Percentiles rank a stretch among this genome's conserved stretches.
Conservation (phyloP, 2,113 vertebrate genomes). For the Capreolus pygargus region DNA sequence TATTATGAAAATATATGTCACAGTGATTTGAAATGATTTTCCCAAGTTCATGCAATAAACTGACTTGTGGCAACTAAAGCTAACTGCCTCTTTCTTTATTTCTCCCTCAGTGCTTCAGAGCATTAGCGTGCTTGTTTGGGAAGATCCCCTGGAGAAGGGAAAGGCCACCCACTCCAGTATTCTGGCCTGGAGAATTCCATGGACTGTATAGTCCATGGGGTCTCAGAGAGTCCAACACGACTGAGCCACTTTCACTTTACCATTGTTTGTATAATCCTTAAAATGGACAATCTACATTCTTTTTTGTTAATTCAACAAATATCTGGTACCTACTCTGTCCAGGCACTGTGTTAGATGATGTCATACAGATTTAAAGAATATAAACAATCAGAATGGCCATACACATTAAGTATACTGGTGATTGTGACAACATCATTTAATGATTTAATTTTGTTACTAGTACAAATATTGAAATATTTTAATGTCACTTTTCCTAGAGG, state of each 20-base stretch:
- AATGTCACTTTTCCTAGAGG: not conserved
- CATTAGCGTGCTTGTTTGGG: not conserved
- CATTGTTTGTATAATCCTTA: not conserved
- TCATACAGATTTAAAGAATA: not conserved
- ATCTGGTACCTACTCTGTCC: not conserved
- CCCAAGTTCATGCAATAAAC: constrained; percentile 9
- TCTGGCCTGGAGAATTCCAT: not conserved
- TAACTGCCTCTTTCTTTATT: not conserved
- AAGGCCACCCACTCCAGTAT: not conserved
- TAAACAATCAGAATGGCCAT: not conserved
- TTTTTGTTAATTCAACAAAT: not conserved
- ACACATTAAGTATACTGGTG: not conserved
- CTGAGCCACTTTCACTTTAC: not conserved
- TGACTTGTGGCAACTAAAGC: not conserved
- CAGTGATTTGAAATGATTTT: not conserved
- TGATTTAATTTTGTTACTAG: not conserved
- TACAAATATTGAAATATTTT: not conserved
- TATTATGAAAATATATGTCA: not conserved
- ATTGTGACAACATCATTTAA: not conserved
- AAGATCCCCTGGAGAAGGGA: not conserved
- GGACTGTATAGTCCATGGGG: not conserved
- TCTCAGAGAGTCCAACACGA: not conserved
- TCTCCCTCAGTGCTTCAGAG: not conserved
- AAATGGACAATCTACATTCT: not conserved
- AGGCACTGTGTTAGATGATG: not conserved